Conservation (phyloP, 2,888 invertebrate species). For the Caenorhabditis panamensis region DNA sequence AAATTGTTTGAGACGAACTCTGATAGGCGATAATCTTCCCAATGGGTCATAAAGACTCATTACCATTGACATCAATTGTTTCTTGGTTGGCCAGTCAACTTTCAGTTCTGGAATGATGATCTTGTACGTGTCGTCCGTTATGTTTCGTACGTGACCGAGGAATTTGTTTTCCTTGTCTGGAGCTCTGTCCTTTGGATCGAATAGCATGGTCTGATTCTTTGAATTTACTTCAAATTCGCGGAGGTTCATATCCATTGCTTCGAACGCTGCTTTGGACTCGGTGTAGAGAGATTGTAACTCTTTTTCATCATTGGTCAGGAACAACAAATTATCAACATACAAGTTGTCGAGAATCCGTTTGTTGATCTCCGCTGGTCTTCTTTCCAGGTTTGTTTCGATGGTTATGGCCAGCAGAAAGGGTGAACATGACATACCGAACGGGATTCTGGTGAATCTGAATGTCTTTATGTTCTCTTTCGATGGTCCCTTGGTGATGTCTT, state of each 20-base stretch:
- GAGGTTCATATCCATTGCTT: constrained; percentile 53
- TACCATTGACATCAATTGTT: neutral
- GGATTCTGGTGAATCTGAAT: constrained; percentile 51
- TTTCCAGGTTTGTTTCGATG: constrained; percentile 27
- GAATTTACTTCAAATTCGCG: constrained; percentile 65
- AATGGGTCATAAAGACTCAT: constrained; percentile 43
- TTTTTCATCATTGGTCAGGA: constrained; percentile 15
- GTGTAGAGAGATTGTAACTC: constrained; percentile 20
- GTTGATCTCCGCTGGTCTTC: constrained; percentile 22
- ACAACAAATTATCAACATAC: constrained; percentile 67
- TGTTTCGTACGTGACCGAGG: neutral
- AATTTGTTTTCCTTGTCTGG: constrained; percentile 2
- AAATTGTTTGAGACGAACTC: constrained; percentile 24
- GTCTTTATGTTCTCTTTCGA: constrained; percentile 36
- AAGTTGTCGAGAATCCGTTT: constrained; percentile 44
- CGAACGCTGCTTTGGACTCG: constrained; percentile 35
- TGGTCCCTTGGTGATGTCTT: constrained; percentile 26
- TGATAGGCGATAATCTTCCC: constrained; percentile 28
- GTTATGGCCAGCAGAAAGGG: constrained; percentile 62
- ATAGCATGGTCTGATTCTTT: neutral
- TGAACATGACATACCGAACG: constrained; percentile 60
- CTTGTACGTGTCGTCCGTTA: neutral
- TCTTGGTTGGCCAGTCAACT: constrained; percentile 26
- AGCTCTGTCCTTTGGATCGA: constrained; percentile 8
- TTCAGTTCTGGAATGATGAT: neutral